Evolutionary conservation across 2,888 invertebrate species (phyloP).

Genomic region (Acheta domesticus): DNA sequence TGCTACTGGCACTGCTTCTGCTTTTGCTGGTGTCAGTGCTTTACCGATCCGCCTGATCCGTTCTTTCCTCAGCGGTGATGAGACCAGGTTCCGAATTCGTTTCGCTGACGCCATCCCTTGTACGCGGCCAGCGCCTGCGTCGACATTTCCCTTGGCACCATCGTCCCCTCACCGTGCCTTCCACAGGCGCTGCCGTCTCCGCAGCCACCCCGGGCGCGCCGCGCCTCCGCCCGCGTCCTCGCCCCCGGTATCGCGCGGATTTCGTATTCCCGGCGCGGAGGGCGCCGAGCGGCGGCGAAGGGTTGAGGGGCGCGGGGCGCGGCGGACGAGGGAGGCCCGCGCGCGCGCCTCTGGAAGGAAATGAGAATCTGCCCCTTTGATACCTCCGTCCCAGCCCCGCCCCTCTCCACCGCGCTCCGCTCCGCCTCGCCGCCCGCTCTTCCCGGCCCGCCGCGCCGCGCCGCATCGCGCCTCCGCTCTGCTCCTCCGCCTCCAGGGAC

Average conservation of each 20-base stretch:
- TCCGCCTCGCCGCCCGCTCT: background rate
- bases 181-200: no score
- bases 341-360: constrained; percentile 10
- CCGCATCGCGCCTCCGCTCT: background rate
- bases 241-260: background rate
- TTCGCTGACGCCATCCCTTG: no score
- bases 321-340: background rate
- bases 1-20: no score
- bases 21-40: no score
- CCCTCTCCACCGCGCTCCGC: background rate
- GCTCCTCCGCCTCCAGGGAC: background rate
- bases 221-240: no score
- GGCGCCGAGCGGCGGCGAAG: background rate
- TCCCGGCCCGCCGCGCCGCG: background rate
- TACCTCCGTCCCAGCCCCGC: background rate
- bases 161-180: no score
- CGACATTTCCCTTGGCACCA: no score
- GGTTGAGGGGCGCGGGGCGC: background rate
- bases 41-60: no score
- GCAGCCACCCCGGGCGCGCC: no score
- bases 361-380: background rate
- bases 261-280: background rate
- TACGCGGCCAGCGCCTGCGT: no score
- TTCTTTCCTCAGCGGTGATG: no score
- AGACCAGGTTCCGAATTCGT: no score